Percentiles rank a stretch among this genome's conserved stretches.
These are phyloP conservation scores for Lindbergichthys nudifrons DNA, from an alignment of 2,797 vertebrate genomes.

Conservation along the genomic window DNA sequence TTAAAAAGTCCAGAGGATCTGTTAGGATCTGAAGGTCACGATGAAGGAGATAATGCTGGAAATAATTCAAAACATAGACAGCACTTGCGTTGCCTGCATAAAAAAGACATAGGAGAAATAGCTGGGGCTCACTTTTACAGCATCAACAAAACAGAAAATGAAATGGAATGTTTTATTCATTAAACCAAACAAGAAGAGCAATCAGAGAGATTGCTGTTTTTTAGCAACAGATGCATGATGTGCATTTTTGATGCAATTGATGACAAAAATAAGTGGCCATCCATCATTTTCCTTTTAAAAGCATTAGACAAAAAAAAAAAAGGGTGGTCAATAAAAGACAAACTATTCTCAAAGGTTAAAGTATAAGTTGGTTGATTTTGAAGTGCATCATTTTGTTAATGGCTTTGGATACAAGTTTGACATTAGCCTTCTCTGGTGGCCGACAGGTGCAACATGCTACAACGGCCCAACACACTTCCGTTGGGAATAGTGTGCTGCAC, in stretches of 20 bases:
- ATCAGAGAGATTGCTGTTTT: neutral
- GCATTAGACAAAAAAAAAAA: neutral
- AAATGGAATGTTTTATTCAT: conserved; percentile 3
- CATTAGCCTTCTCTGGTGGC: neutral
- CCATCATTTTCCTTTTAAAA: neutral
- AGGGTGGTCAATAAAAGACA: neutral
- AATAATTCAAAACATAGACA: conserved; percentile 2
- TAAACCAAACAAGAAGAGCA: neutral
- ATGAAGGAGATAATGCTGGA: neutral
- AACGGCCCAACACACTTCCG: too few relatives aligned
- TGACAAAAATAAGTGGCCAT: neutral
- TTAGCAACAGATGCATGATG: neutral
- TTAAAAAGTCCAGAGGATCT: neutral
- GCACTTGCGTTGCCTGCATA: neutral
- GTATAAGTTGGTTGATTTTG: neutral
- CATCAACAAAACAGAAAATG: neutral
- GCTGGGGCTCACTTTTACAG: neutral
- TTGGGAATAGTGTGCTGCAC: too few relatives aligned
- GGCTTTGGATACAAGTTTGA: neutral
- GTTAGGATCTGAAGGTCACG: conserved; percentile 5
- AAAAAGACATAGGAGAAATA: neutral
- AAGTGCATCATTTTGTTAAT: neutral
- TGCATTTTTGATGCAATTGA: neutral
- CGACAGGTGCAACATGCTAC: too few relatives aligned
- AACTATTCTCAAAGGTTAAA: neutral